Conservation (phyloP, 2,888 invertebrate genomes). For the Timema cristinae region DNA sequence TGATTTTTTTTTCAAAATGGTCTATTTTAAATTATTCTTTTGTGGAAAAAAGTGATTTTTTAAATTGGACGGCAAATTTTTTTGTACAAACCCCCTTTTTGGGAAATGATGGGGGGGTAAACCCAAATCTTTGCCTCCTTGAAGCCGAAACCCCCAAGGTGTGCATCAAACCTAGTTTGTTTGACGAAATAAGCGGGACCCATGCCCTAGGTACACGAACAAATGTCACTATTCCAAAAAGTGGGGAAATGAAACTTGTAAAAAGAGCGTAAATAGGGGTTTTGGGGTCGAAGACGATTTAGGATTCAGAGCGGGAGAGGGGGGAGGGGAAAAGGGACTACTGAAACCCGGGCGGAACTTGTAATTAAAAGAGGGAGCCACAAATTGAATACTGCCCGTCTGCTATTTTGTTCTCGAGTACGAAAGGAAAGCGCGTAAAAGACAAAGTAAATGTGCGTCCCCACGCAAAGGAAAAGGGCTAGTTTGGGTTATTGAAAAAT, state of each 20-base stretch:
- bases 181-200: slow-evolving; percentile 84
- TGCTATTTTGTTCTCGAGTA: slow-evolving; percentile 28
- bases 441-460: too few relatives aligned
- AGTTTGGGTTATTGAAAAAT: too few relatives aligned
- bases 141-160: slow-evolving; percentile 89
- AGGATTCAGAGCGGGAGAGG: slow-evolving; percentile 22
- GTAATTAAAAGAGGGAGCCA: slow-evolving; percentile 27
- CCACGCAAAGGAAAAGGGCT: too few relatives aligned
- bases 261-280: too few relatives aligned
- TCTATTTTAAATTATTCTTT: too few relatives aligned
- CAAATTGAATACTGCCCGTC: slow-evolving; percentile 25
- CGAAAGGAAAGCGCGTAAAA: slow-evolving; percentile 22
- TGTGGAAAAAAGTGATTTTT: too few relatives aligned
- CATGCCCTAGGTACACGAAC: slow-evolving; percentile 47
- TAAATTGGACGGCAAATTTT: neutral
- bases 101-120: slow-evolving; percentile 79
- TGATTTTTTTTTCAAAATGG: too few relatives aligned
- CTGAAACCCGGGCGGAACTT: slow-evolving; percentile 25
- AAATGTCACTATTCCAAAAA: too few relatives aligned
- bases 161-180: slow-evolving; percentile 79
- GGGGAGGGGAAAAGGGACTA: slow-evolving; percentile 25
- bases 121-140: slow-evolving; percentile 91
- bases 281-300: neutral
- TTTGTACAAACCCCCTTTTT: slow-evolving; percentile 67
- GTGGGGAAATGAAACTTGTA: too few relatives aligned